Evolutionary conservation across 2,888 invertebrate genomes (phyloP).

Genomic region (Augochlorella aurata): DNA sequence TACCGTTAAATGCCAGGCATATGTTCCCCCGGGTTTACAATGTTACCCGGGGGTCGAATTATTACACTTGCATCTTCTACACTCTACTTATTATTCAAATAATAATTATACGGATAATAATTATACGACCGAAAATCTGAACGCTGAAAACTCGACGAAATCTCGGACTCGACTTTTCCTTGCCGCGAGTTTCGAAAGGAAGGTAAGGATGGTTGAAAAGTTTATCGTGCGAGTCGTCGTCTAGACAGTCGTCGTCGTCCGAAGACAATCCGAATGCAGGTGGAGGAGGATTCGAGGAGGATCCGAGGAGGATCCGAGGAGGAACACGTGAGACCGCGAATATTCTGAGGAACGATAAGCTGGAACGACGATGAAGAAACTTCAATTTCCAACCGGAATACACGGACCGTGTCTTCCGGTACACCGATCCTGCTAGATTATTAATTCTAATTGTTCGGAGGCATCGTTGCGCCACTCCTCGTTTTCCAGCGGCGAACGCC

Average conservation of each 20-base stretch:
- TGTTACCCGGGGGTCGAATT: no score
- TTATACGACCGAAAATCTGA: not conserved
- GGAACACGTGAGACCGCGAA: slow-evolving; percentile 12
- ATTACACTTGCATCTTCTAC: no score
- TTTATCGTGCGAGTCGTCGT: not conserved
- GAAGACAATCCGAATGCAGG: not conserved
- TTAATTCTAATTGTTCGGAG: slow-evolving; percentile 56
- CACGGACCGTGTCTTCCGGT: slow-evolving; percentile 79
- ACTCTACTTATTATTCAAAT: no score
- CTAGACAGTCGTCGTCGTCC: not conserved
- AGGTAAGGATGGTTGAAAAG: not conserved
- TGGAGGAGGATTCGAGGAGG: not conserved
- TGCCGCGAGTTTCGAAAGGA: no score
- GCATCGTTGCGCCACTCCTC: slow-evolving; percentile 20
- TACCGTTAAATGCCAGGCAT: no score
- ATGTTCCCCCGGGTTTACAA: no score
- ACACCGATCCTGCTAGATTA: slow-evolving; percentile 71
- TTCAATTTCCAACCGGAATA: slow-evolving; percentile 76
- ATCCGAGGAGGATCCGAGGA: not conserved
- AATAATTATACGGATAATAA: no score
- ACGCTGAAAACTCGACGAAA: not conserved
- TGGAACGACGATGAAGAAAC: slow-evolving; percentile 62
- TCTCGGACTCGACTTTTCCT: not conserved
- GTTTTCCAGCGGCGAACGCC: not conserved
- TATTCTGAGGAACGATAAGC: slow-evolving; percentile 50